Evolutionary conservation across 2,888 invertebrate species (phyloP).

Genomic region (Ganaspis brasiliensis): DNA sequence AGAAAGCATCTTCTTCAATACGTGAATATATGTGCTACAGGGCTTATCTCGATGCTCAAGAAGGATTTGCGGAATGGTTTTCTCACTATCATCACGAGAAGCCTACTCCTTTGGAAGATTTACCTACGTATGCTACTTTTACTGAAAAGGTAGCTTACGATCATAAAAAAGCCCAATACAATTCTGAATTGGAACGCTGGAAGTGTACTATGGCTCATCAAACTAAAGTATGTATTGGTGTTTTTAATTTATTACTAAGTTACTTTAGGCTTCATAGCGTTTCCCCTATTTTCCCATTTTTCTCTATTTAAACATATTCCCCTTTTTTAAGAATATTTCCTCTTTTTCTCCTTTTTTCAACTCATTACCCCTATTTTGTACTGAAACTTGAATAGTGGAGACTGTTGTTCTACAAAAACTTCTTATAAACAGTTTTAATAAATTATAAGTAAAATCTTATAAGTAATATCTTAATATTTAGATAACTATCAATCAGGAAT

Average conservation of each 20-base stretch:
- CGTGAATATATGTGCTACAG: slow-evolving; percentile 94
- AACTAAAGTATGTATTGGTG: slow-evolving; percentile 82
- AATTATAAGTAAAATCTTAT: too few species aligned
- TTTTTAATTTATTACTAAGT: slow-evolving; percentile 23
- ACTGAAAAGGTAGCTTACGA: slow-evolving; percentile 94
- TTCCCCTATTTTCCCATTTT: too few species aligned
- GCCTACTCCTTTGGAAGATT: slow-evolving; percentile 86
- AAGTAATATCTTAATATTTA: too few species aligned
- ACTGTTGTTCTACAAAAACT: too few species aligned
- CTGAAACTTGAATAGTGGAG: too few species aligned
- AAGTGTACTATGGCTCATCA: slow-evolving; percentile 86
- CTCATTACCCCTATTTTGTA: too few species aligned
- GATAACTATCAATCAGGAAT: too few species aligned
- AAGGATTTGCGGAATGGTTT: slow-evolving; percentile 95
- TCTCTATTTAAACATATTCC: too few species aligned
- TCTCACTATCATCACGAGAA: slow-evolving; percentile 90
- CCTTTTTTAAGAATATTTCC: too few species aligned
- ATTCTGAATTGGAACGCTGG: slow-evolving; percentile 90
- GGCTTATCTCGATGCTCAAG: slow-evolving; percentile 92
- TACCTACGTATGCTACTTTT: slow-evolving; percentile 86
- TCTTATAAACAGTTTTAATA: too few species aligned
- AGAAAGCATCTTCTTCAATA: slow-evolving; percentile 81
- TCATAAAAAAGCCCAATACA: slow-evolving; percentile 90
- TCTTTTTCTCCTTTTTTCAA: too few species aligned
- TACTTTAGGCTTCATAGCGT: too few species aligned